Percentiles rank a stretch among this genome's conserved stretches.
These are phyloP conservation scores for Tyrannus savana DNA, from an alignment of 2,113 vertebrate genomes.

Conservation along the genomic window DNA sequence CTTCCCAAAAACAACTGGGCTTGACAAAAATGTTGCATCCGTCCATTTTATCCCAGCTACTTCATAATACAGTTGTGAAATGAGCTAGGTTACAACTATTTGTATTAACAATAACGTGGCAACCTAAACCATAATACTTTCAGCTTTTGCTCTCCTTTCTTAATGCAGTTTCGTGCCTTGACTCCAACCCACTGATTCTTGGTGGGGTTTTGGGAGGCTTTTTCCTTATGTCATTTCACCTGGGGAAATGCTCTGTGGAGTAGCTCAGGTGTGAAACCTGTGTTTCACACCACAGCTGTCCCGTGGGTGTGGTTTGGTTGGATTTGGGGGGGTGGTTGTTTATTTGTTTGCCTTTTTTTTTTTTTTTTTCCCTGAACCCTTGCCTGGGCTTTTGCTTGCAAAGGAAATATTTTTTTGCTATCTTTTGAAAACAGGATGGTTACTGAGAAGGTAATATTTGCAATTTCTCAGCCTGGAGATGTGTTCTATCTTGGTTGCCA, in stretches of 20 bases:
- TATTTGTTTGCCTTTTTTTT: neutral
- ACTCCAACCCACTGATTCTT: neutral
- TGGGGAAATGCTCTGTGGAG: neutral
- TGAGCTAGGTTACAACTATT: neutral
- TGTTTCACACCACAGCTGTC: neutral
- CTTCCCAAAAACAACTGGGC: neutral
- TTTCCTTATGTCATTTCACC: neutral
- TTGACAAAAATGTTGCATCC: neutral
- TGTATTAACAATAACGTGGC: neutral
- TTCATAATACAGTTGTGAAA: neutral
- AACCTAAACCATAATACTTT: neutral
- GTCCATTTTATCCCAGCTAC: neutral
- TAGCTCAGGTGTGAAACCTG: neutral
- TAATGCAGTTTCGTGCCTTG: neutral
- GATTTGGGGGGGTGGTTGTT: neutral
- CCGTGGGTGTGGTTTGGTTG: neutral
- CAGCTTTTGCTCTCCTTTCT: neutral
- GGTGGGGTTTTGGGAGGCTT: neutral
- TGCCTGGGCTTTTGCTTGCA: neutral
- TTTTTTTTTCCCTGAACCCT: neutral
- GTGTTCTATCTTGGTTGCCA: neutral
- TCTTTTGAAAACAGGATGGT: neutral
- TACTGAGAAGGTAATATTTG: neutral
- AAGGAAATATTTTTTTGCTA: neutral
- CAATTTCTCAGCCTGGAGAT: neutral